Conservation (phyloP, 2,888 invertebrate species). For the Andrena trimmerana region DNA sequence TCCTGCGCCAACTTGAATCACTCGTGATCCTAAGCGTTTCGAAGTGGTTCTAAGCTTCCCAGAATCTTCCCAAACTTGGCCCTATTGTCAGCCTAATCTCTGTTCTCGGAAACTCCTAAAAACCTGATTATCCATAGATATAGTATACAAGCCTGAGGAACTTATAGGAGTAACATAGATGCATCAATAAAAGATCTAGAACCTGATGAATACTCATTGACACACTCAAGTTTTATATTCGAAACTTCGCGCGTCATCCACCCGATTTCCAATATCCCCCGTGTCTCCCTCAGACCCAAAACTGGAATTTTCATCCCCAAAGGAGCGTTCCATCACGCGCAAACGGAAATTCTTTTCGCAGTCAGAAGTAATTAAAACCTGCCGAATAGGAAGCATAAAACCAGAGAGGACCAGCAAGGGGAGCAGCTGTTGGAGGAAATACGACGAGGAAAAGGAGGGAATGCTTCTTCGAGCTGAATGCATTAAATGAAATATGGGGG, state of each 20-base stretch:
- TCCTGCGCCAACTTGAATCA: not conserved
- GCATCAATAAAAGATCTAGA: no score
- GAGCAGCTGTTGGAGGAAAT: not conserved
- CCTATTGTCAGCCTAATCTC: not conserved
- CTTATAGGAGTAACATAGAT: no score
- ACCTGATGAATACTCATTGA: no score
- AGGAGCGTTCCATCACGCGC: constrained; percentile 5
- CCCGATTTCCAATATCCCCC: not conserved
- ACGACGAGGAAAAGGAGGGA: not conserved
- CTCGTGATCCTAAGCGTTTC: not conserved
- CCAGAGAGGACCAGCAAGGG: not conserved
- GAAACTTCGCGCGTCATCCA: not conserved
- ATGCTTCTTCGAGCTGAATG: constrained; percentile 5
- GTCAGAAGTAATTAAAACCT: constrained; percentile 1
- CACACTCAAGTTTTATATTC: not conserved
- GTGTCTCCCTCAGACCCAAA: not conserved
- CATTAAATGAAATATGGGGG: constrained; percentile 31
- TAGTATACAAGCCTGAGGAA: not conserved
- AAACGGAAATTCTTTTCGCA: not conserved
- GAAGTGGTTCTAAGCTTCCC: not conserved
- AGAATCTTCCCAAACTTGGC: not conserved
- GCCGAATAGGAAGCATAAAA: not conserved
- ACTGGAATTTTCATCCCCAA: constrained; percentile 25
- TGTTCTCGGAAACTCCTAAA: not conserved
- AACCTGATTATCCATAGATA: not conserved